Base-by-base conservation (phyloP, 2,888 invertebrate species). In the Drosophila kambysellisi region DNA sequence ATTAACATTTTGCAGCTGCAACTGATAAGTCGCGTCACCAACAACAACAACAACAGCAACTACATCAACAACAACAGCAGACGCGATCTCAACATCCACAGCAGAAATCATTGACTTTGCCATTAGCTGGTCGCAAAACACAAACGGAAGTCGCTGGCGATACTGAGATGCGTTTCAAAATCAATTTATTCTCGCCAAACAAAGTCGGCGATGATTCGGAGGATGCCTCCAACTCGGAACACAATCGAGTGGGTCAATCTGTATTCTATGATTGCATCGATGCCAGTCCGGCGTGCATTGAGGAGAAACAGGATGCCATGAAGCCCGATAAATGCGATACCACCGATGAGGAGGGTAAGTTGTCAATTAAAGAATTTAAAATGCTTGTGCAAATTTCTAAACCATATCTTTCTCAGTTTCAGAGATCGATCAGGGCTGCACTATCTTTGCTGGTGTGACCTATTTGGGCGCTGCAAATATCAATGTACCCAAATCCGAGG, bases 381-480 rank as follows among this genome's bases (percentile, higher is more conserved):
- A 20, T 41, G 25, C 35, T 53, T 25, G 20, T 11, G 17, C 4
- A n/a, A 33, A 41, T 46, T 9, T 32, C n/a, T 62, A 20, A 53
- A 4, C 7, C 12, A 3, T 11, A 12, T 50, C 9, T 29, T 25
- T 43, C 2, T n/a, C 93, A 95, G 96, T 96, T 92, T 96, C 96
- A 89, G 96, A 97, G 93, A 96, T 96, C 79, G 96, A 97, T 93
- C 97, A 97, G 94, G 97, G 97, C 80, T 97, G 97, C 92, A 97
- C 98, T 20, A 96, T 98, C 90, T 98, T 98, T 94, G 96, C 97
- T 90, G 97, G 98, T 1, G 97, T 99, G 51, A 97, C 97, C 71
- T 99, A 99, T 94, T 94, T 99, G 83, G 99, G 99, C 51, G 97
- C 98, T 15, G 97, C 98, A 62, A 96, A 96, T 81, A 98, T 99